These are phyloP conservation scores for Eolophus roseicapilla DNA, from an alignment of 2,113 vertebrate species.

Conservation along the genomic window DNA sequence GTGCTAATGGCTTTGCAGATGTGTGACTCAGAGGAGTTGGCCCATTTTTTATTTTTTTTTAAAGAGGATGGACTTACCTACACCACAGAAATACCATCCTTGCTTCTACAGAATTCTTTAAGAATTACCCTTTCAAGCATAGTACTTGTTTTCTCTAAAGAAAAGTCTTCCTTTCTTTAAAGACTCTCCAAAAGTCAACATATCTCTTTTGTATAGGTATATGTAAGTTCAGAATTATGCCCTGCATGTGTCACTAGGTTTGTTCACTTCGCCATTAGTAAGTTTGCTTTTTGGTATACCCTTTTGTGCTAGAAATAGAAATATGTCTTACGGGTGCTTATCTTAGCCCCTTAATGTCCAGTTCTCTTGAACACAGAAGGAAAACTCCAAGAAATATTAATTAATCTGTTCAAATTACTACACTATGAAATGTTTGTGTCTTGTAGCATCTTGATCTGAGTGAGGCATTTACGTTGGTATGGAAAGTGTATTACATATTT, in stretches of 20 bases:
- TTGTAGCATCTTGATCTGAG: background rate
- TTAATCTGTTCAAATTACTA: background rate
- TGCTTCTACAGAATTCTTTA: background rate
- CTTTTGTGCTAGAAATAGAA: background rate
- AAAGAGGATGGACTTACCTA: background rate
- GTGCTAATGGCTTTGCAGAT: background rate
- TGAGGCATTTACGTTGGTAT: background rate
- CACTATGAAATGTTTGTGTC: background rate
- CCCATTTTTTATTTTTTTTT: background rate
- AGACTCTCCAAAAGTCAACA: background rate
- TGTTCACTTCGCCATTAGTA: background rate
- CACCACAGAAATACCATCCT: background rate
- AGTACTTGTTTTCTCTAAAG: background rate
- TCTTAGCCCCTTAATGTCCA: background rate
- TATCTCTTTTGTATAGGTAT: background rate
- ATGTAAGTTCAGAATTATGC: background rate
- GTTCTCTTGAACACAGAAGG: background rate
- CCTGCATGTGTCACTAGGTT: background rate
- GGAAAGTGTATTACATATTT: background rate
- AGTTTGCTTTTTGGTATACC: background rate
- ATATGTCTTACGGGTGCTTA: background rate
- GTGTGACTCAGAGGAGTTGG: background rate
- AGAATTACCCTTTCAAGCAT: background rate
- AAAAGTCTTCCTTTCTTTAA: background rate
- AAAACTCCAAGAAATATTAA: background rate